phyloP scores from a whole-genome alignment of 92 coral and sea anemone genomes.

The Bergia puertoricense region DNA sequence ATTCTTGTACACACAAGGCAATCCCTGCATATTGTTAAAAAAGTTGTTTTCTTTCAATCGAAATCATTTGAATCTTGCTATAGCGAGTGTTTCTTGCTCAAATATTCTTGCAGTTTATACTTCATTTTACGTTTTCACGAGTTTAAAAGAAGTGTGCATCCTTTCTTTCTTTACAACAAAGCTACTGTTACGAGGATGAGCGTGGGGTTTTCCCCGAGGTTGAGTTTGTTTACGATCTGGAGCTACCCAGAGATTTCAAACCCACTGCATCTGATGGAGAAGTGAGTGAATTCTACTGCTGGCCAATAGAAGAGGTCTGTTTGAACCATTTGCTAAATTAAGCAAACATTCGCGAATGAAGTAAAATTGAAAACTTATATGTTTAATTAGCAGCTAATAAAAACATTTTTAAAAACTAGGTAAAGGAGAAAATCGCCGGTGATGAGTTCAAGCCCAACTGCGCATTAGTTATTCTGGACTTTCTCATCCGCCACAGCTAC shows the following conservation, averaged over 20 bases:
- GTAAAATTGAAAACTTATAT: neutral
- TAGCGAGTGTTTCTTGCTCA: no score
- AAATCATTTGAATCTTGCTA: no score
- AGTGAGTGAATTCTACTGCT: slow-evolving; percentile 92
- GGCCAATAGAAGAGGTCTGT: slow-evolving; percentile 89
- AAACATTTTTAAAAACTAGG: slow-evolving; percentile 51
- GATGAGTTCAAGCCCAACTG: slow-evolving; percentile 95
- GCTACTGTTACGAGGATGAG: slow-evolving; percentile 89
- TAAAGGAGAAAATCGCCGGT: slow-evolving; percentile 79
- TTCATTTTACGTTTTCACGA: neutral
- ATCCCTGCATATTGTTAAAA: no score
- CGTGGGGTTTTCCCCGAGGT: slow-evolving; percentile 96
- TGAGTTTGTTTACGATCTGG: slow-evolving; percentile 85
- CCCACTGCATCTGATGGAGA: slow-evolving; percentile 91
- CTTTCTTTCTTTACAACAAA: slow-evolving; percentile 17
- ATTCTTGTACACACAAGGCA: no score
- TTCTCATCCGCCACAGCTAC: slow-evolving; percentile 90
- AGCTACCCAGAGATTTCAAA: slow-evolving; percentile 78
- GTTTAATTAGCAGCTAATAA: neutral
- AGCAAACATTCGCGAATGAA: neutral
- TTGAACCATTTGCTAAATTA: neutral
- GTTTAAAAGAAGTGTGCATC: neutral
- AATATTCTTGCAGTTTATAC: no score
- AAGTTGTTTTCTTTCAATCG: no score
- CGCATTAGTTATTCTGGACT: slow-evolving; percentile 91